These are phyloP conservation scores for Astatotilapia flaviijosephi DNA, from an alignment of 2,113 vertebrate species.

Conservation along the genomic window DNA sequence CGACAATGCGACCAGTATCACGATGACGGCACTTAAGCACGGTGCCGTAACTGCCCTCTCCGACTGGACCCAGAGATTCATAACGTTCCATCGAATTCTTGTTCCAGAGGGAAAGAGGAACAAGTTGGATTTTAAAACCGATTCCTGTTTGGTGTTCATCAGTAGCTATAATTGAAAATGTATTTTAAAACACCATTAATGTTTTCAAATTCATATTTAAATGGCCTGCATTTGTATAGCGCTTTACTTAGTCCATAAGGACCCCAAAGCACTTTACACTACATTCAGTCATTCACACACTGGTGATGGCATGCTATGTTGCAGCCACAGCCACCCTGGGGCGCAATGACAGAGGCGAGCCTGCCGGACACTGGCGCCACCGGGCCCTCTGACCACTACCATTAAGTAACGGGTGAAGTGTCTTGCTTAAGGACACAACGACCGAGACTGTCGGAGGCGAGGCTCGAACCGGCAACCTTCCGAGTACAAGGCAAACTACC, in stretches of 20 bases:
- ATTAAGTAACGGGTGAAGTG: accelerated
- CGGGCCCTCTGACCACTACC: accelerated
- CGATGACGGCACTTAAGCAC: slow-evolving; percentile 82
- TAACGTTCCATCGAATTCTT: slow-evolving; percentile 71
- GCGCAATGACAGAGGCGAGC: accelerated
- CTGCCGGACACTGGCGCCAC: neutral
- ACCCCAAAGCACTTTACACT: neutral
- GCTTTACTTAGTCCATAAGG: neutral
- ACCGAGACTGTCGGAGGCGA: accelerated
- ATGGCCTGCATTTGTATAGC: accelerated
- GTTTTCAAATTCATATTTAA: neutral
- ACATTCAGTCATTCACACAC: neutral
- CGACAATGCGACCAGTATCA: slow-evolving; percentile 79
- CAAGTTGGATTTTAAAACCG: neutral
- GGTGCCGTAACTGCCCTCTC: slow-evolving; percentile 84
- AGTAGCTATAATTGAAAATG: neutral
- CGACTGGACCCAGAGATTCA: slow-evolving; percentile 79
- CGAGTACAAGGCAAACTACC: accelerated
- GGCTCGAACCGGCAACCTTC: neutral
- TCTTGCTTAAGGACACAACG: neutral
- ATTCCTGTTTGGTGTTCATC: neutral
- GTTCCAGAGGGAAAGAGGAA: neutral
- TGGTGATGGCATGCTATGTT: accelerated
- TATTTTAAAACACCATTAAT: neutral
- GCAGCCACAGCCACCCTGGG: neutral